phyloP scores from a whole-genome alignment of 2,797 vertebrate genomes.

The Cheirogaleus major region DNA sequence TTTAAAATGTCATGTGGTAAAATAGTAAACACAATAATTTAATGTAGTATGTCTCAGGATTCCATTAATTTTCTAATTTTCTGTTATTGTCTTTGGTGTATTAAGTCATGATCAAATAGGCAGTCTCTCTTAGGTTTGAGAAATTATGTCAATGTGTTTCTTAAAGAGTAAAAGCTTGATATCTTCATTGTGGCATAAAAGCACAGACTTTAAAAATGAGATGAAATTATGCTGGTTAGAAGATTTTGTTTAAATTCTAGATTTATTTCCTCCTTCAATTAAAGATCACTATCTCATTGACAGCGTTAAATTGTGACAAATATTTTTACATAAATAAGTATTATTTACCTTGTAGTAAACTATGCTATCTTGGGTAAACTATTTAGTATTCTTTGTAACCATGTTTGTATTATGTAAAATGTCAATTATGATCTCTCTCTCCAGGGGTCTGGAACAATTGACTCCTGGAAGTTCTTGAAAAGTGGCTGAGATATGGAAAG shows the following conservation, averaged over 20 bases:
- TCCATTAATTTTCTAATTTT: not conserved
- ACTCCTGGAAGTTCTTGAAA: not conserved
- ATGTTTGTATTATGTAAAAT: not conserved
- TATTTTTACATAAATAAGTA: not conserved
- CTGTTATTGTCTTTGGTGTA: not conserved
- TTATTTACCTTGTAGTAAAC: not conserved
- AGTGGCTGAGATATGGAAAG: not conserved
- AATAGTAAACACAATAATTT: not conserved
- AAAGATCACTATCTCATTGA: not conserved
- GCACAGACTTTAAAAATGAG: not conserved
- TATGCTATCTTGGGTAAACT: not conserved
- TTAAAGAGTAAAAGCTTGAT: not conserved
- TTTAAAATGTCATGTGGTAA: not conserved
- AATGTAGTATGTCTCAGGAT: not conserved
- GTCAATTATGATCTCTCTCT: not conserved
- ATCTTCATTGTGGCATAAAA: not conserved
- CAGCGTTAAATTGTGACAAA: not conserved
- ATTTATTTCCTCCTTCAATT: not conserved
- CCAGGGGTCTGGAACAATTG: not conserved
- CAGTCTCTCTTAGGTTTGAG: not conserved
- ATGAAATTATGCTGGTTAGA: not conserved
- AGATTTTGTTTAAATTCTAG: conserved; percentile 13
- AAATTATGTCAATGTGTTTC: not conserved
- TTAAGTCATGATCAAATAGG: not conserved
- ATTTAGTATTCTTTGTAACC: not conserved